A percentile compares a stretch with the other conserved stretches of the same genome.
These are phyloP conservation scores for Calameuta filiformis DNA, from an alignment of 2,888 invertebrate genomes.

Conservation along the genomic window DNA sequence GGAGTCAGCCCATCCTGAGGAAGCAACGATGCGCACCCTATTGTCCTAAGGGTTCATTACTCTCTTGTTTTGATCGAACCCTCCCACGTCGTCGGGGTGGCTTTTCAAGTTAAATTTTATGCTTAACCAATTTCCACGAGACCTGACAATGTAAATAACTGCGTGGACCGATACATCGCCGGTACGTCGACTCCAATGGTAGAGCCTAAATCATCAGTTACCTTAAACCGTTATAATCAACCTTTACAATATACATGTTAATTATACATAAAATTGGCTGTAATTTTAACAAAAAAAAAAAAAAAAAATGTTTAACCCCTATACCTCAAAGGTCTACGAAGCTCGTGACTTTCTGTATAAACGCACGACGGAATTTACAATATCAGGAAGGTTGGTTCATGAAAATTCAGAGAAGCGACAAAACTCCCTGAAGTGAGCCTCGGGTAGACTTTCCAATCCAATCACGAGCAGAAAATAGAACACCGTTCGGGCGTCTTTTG, in stretches of 20 bases:
- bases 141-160: background rate
- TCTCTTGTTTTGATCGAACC: constrained; percentile 18
- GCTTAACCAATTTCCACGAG: constrained; percentile 15
- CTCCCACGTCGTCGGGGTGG: background rate
- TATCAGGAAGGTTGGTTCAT: background rate
- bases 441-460: background rate
- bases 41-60: constrained; percentile 16
- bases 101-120: constrained; percentile 17
- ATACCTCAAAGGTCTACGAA: background rate
- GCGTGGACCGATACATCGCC: background rate
- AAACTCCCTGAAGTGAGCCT: background rate
- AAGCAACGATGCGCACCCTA: background rate
- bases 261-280: background rate
- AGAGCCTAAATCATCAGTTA: background rate
- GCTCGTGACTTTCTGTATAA: background rate
- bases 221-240: background rate
- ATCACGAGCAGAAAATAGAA: background rate
- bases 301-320: no score
- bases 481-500: background rate
- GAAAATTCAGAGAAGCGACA: background rate
- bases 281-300: background rate
- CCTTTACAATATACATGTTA: background rate
- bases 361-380: background rate
- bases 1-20: background rate
- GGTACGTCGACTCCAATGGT: background rate